Percentiles rank a stretch among this genome's conserved stretches.
Conservation (phyloP, 1,140 invertebrate genomes). For the Zaprionus kolodkinae region DNA sequence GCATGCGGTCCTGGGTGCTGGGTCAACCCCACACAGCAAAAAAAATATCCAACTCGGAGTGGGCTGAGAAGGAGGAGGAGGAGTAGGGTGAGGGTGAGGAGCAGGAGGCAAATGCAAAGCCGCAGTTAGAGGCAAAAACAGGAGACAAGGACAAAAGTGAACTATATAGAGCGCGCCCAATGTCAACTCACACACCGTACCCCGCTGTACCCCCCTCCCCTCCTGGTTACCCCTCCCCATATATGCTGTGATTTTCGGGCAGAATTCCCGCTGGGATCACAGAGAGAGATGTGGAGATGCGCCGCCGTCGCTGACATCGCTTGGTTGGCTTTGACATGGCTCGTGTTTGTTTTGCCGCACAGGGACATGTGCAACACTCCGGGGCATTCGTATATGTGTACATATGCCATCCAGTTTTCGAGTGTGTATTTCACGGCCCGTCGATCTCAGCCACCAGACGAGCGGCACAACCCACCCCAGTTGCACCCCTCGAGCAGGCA, state of each 20-base stretch:
- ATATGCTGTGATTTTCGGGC: slow-evolving; percentile 77
- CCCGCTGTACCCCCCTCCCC: not conserved
- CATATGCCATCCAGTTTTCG: slow-evolving; percentile 73
- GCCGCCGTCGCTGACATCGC: slow-evolving; percentile 56
- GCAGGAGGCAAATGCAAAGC: slow-evolving; percentile 8
- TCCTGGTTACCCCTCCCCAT: not conserved
- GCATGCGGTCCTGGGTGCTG: not conserved
- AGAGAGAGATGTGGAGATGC: slow-evolving; percentile 60
- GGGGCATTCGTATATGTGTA: slow-evolving; percentile 73
- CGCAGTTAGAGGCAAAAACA: slow-evolving; percentile 61
- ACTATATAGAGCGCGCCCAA: slow-evolving; percentile 2
- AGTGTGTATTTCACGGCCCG: slow-evolving; percentile 80
- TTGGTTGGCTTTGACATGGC: slow-evolving; percentile 48
- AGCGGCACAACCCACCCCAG: not conserved
- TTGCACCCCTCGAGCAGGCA: not conserved
- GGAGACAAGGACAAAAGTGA: slow-evolving; percentile 15
- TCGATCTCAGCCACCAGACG: slow-evolving; percentile 43
- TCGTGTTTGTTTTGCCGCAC: slow-evolving; percentile 75
- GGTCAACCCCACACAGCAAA: slow-evolving; percentile 35
- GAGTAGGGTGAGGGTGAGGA: not conserved
- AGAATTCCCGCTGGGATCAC: slow-evolving; percentile 80
- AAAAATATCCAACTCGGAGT: slow-evolving; percentile 1
- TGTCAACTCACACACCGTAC: not conserved
- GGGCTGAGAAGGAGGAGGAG: not conserved
- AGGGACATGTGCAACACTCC: slow-evolving; percentile 84